Evolutionary conservation across 2,888 invertebrate genomes (phyloP).

Genomic region (Hipparchia semele): DNA sequence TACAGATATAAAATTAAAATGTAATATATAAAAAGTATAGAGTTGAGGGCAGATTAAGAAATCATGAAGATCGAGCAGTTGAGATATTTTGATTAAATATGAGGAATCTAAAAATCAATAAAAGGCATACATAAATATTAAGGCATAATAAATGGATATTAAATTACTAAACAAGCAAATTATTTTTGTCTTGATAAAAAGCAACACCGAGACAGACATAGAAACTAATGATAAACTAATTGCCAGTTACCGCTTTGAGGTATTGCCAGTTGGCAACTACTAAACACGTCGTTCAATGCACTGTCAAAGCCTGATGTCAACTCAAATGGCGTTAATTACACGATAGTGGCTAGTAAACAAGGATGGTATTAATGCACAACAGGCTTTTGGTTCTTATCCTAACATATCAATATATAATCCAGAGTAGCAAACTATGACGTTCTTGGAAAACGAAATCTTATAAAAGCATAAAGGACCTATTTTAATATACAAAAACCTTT

Average conservation of each 20-base stretch:
- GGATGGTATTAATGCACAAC: background rate
- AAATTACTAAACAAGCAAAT: background rate
- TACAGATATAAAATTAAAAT: no score
- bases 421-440: background rate
- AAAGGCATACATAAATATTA: background rate
- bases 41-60: no score
- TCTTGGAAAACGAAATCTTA: background rate
- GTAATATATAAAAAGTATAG: background rate
- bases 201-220: background rate
- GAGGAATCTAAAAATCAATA: no score
- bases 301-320: conserved; percentile 5
- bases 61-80: no score
- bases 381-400: background rate
- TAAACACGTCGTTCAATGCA: background rate
- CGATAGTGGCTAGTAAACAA: background rate
- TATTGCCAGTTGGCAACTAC: conserved; percentile 12
- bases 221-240: conserved; percentile 8
- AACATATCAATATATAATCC: background rate
- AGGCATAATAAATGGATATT: background rate
- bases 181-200: background rate
- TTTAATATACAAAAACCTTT: background rate
- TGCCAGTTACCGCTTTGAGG: background rate
- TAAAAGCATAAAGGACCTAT: background rate
- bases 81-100: no score
- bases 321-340: conserved; percentile 8